Conservation (phyloP, 2,888 invertebrate species). For the Oscheius sp. region DNA sequence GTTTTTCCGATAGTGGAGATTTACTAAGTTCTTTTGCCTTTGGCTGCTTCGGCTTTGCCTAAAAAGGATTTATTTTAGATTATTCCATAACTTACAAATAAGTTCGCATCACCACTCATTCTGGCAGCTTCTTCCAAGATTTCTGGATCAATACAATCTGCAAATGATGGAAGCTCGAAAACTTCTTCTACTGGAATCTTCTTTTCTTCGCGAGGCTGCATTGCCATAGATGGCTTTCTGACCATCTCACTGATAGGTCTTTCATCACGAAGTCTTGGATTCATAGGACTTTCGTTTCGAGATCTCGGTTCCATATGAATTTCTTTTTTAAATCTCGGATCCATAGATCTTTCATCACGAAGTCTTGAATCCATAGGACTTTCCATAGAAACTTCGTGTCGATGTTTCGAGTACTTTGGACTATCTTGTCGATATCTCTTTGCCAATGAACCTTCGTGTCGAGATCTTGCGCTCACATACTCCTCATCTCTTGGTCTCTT, state of each 20-base stretch:
- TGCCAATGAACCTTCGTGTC: no score
- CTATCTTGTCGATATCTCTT: neutral
- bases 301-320: no score
- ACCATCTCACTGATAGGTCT: neutral
- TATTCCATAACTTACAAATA: neutral
- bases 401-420: no score
- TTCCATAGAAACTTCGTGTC: no score
- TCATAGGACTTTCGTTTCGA: neutral
- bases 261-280: neutral
- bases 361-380: neutral
- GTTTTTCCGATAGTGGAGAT: no score
- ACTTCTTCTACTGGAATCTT: neutral
- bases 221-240: neutral
- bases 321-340: no score
- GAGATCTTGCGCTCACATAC: no score
- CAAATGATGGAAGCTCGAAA: neutral
- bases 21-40: no score
- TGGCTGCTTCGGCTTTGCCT: neutral
- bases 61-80: no score
- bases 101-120: neutral
- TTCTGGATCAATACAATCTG: slow-evolving; percentile 9
- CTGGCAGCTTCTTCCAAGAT: neutral
- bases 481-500: no score
- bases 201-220: neutral
- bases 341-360: neutral